A percentile compares a stretch with the other conserved stretches of the same genome.
phyloP scores from a whole-genome alignment of 2,797 vertebrate species.

The Pangasius macronema region DNA sequence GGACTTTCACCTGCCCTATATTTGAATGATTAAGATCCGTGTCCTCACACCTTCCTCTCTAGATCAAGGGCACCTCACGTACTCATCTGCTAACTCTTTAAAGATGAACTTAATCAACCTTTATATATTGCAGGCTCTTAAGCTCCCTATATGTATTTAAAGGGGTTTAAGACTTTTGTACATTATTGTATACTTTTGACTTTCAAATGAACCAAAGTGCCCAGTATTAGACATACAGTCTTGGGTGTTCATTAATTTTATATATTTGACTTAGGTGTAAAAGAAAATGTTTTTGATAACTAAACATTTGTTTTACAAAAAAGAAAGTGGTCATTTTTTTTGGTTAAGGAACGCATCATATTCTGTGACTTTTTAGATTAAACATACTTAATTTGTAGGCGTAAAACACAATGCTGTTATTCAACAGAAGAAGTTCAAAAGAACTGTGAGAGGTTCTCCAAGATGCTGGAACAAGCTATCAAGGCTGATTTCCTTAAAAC shows the following conservation, averaged over 20 bases:
- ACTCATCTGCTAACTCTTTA: background rate
- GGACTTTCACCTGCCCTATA: constrained; percentile 72
- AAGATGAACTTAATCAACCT: background rate
- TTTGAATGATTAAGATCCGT: constrained; percentile 50
- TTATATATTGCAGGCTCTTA: background rate
- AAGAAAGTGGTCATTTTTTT: background rate
- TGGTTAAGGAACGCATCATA: background rate
- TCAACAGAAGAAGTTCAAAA: background rate
- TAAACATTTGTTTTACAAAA: background rate
- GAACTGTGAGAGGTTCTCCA: background rate
- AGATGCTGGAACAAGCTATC: background rate
- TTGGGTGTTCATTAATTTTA: background rate
- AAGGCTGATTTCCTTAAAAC: background rate
- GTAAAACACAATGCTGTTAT: background rate
- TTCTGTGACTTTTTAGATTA: background rate
- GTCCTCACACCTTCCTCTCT: constrained; percentile 16
- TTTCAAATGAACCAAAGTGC: background rate
- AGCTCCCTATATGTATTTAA: background rate
- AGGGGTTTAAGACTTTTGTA: background rate
- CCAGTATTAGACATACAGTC: background rate
- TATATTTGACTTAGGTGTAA: background rate
- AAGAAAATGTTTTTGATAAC: background rate
- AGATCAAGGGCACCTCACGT: constrained; percentile 15
- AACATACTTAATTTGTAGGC: background rate
- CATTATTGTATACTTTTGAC: background rate